Percentiles rank a stretch among this genome's conserved stretches.
phyloP scores from a whole-genome alignment of 2,797 vertebrate species.

The Lagodon rhomboides region DNA sequence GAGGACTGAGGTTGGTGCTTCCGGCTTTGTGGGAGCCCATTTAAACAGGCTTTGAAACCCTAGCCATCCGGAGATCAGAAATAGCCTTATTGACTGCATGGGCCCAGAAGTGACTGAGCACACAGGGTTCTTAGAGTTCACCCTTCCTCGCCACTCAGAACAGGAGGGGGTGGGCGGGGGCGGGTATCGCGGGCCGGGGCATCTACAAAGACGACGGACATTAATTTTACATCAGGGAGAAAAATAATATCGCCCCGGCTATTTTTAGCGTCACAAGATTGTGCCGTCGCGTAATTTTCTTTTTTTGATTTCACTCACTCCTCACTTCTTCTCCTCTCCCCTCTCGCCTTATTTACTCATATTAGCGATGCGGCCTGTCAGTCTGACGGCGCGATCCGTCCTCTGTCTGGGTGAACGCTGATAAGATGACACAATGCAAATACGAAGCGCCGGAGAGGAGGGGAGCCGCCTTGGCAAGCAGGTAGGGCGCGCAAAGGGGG shows the following conservation, averaged over 20 bases:
- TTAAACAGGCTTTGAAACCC: constrained; percentile 88
- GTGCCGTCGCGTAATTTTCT: constrained; percentile 52
- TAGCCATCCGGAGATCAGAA: constrained; percentile 87
- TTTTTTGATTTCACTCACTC: constrained; percentile 41
- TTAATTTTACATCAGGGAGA: constrained; percentile 76
- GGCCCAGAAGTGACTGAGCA: constrained; percentile 82
- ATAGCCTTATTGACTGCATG: constrained; percentile 86
- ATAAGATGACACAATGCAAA: constrained; percentile 85
- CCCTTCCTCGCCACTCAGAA: constrained; percentile 57
- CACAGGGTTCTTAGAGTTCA: constrained; percentile 78
- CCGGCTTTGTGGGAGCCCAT: constrained; percentile 85
- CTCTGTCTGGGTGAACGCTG: constrained; percentile 78
- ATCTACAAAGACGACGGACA: constrained; percentile 65
- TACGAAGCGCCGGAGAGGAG: constrained; percentile 68
- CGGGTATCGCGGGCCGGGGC: constrained; percentile 31
- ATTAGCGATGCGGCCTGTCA: constrained; percentile 74
- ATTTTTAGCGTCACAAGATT: constrained; percentile 53
- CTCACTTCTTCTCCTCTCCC: constrained; percentile 41
- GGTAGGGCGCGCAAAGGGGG: constrained; percentile 68
- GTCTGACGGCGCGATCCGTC: constrained; percentile 67
- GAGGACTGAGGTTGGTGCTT: constrained; percentile 79
- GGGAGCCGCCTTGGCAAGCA: constrained; percentile 76
- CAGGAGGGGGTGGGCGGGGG: constrained; percentile 17
- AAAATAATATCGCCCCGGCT: constrained; percentile 60
- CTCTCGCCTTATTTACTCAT: constrained; percentile 69